Evolutionary conservation across 2,113 vertebrate species (phyloP).

Genomic region (Neolamprologus ventralis): DNA sequence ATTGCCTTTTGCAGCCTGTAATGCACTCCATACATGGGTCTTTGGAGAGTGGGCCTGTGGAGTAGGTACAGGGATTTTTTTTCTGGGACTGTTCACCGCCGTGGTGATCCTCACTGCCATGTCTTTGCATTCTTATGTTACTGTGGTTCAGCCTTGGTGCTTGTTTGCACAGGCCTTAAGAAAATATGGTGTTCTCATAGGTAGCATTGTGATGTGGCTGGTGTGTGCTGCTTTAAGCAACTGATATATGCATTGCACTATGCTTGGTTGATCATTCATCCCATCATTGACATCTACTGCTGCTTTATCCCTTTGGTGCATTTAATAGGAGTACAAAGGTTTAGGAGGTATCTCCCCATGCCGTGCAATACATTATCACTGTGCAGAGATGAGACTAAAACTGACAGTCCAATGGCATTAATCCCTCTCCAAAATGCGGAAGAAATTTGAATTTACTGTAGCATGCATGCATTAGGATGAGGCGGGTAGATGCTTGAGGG

Average conservation of each 20-base stretch:
- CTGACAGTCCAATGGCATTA: background rate
- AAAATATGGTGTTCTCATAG: background rate
- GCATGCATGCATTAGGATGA: background rate
- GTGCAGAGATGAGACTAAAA: background rate
- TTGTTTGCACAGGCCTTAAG: background rate
- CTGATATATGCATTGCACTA: background rate
- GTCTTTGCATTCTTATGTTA: background rate
- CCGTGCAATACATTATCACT: background rate
- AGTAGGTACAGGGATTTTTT: background rate
- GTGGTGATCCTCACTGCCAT: background rate
- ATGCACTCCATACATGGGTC: fast-evolving
- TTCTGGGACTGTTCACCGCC: background rate
- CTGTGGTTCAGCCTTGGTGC: background rate
- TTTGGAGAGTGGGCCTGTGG: background rate
- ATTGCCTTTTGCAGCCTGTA: background rate
- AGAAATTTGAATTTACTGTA: background rate
- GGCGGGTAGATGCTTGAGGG: fast-evolving
- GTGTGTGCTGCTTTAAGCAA: background rate
- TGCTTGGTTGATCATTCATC: constrained; percentile 26
- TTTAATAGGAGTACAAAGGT: constrained; percentile 59
- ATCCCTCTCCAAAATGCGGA: background rate
- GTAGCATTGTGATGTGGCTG: background rate
- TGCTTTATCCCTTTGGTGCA: constrained; percentile 69
- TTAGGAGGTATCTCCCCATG: constrained; percentile 43
- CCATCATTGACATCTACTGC: constrained; percentile 59